Conservation (phyloP, 2,113 vertebrate species). For the Eleginops maclovinus region DNA sequence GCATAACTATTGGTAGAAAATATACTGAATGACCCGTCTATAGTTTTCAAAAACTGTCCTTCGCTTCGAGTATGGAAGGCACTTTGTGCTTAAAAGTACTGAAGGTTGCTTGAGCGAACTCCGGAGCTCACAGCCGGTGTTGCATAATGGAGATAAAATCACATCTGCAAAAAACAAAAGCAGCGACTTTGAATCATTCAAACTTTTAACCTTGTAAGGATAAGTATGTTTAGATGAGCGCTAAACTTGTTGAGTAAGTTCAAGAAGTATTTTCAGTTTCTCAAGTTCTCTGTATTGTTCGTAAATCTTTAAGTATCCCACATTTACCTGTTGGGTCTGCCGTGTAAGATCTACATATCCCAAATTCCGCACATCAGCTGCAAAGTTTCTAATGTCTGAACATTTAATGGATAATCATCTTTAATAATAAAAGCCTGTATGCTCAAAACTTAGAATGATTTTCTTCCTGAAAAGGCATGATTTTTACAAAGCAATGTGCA, state of each 20-base stretch:
- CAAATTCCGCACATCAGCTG: constrained; percentile 20
- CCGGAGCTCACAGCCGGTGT: constrained; percentile 7
- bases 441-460: constrained; percentile 38
- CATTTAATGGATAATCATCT: constrained; percentile 51
- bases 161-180: constrained; percentile 48
- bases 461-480: constrained; percentile 49
- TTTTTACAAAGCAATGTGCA: constrained; percentile 43
- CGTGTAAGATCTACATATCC: constrained; percentile 17
- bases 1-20: constrained; percentile 42
- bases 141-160: constrained; percentile 56
- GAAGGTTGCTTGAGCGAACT: constrained; percentile 53
- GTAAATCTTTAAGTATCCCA: constrained; percentile 29
- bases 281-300: constrained; percentile 42
- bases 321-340: constrained; percentile 10
- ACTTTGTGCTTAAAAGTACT: constrained; percentile 15
- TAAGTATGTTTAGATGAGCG: constrained; percentile 44
- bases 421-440: constrained; percentile 35
- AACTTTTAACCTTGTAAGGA: constrained; percentile 55
- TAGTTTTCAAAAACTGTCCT: constrained; percentile 50
- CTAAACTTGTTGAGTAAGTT: constrained; percentile 37
- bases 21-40: constrained; percentile 48
- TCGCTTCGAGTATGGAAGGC: constrained; percentile 33
- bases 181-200: constrained; percentile 47
- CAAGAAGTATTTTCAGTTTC: constrained; percentile 40
- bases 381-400: constrained; percentile 36